Percentiles rank a stretch among this genome's conserved stretches.
Conservation (phyloP, 2,113 vertebrate species). For the Trematocara macrostoma region DNA sequence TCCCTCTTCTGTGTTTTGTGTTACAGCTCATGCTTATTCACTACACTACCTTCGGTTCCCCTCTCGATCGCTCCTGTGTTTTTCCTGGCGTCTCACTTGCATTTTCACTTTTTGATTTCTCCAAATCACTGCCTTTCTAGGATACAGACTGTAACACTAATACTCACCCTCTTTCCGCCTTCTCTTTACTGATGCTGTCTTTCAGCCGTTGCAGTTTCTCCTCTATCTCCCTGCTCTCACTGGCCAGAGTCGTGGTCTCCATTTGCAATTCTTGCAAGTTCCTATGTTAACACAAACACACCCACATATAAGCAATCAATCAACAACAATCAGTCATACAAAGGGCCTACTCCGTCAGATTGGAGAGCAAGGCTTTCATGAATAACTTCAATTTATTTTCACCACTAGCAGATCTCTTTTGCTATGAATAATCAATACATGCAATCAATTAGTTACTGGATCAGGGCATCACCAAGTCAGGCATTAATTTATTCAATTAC, state of each 20-base stretch:
- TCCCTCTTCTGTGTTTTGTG: not conserved
- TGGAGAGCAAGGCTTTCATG: constrained; percentile 24
- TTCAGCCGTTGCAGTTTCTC: constrained; percentile 78
- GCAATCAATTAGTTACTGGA: constrained; percentile 56
- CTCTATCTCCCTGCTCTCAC: constrained; percentile 81
- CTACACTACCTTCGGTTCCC: not conserved
- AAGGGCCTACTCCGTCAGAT: constrained; percentile 37
- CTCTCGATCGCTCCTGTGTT: not conserved
- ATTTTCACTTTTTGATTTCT: not conserved
- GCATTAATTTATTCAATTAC: constrained; percentile 52
- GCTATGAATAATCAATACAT: constrained; percentile 45
- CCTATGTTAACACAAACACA: constrained; percentile 64
- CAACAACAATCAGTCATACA: constrained; percentile 49
- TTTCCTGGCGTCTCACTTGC: not conserved
- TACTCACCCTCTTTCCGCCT: constrained; percentile 83
- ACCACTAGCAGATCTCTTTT: constrained; percentile 9
- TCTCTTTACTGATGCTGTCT: constrained; percentile 78
- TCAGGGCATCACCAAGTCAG: constrained; percentile 14
- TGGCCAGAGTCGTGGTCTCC: constrained; percentile 77
- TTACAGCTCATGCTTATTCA: not conserved
- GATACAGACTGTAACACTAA: not conserved
- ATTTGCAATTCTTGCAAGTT: constrained; percentile 74
- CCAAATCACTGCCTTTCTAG: not conserved
- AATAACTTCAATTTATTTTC: constrained; percentile 47
- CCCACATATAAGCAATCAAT: constrained; percentile 33